These are phyloP conservation scores for Centropyge bicolor DNA, from an alignment of 2,797 vertebrate species.

Conservation along the genomic window DNA sequence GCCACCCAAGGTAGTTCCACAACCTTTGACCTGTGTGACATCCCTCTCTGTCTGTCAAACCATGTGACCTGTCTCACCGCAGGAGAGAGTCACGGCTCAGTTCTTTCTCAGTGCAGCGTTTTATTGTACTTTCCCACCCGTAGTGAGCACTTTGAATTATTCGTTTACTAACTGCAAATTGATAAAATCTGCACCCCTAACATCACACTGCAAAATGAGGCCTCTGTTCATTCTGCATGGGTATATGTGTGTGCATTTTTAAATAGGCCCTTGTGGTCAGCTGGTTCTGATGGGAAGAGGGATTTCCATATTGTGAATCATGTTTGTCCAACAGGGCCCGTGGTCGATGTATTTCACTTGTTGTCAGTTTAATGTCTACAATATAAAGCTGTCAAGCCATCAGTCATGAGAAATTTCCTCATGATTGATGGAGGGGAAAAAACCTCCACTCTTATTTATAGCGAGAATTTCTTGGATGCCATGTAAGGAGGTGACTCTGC, in stretches of 20 bases:
- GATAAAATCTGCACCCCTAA: conserved; percentile 35
- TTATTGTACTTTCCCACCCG: conserved; percentile 62
- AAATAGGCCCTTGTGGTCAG: conserved; percentile 33
- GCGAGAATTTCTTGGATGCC: conserved; percentile 37
- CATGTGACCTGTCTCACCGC: conserved; percentile 51
- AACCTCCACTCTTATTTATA: conserved; percentile 60
- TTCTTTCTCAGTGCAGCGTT: conserved; percentile 62
- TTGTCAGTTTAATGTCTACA: conserved; percentile 53
- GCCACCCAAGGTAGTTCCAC: conserved; percentile 81
- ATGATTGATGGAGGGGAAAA: conserved; percentile 36
- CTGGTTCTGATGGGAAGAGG: conserved; percentile 36
- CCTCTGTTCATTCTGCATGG: background rate
- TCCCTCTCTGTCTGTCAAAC: conserved; percentile 68
- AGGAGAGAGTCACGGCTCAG: conserved; percentile 61
- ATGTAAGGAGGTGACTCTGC: conserved; percentile 63
- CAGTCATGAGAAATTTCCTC: conserved; percentile 47
- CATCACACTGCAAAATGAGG: conserved; percentile 7
- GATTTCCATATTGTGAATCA: conserved; percentile 39
- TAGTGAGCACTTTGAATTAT: conserved; percentile 45
- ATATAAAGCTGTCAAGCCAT: conserved; percentile 66
- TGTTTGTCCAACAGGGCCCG: conserved; percentile 20
- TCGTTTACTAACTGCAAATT: conserved; percentile 43
- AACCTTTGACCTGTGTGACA: conserved; percentile 75
- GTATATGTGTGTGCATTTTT: background rate
- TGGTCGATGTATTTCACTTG: conserved; percentile 54